A percentile compares a stretch with the other conserved stretches of the same genome.
These are phyloP conservation scores for Heliconius melpomene DNA, from an alignment of 1,140 invertebrate species.

Conservation along the genomic window DNA sequence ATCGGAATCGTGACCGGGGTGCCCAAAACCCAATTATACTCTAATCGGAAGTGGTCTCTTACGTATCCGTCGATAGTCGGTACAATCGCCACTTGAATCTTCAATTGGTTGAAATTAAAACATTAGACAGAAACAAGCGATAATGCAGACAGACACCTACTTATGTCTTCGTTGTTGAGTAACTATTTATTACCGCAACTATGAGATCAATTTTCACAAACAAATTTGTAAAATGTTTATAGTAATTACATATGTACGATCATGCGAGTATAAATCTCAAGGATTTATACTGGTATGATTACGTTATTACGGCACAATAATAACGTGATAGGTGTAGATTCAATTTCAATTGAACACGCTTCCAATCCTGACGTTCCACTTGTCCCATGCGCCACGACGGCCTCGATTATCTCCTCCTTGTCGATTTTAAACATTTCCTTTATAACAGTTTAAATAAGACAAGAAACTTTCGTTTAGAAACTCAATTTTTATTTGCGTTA, in stretches of 20 bases:
- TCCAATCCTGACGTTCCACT: no score
- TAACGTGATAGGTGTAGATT: no score
- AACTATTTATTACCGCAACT: background rate
- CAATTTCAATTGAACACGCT: no score
- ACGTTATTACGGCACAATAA: no score
- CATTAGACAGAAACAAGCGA: background rate
- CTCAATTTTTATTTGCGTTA: background rate
- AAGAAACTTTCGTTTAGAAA: background rate
- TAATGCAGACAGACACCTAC: conserved; percentile 1
- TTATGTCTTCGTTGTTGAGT: background rate
- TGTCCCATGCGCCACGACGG: no score
- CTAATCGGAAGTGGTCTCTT: conserved; percentile 30
- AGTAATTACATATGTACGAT: no score
- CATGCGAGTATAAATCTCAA: no score
- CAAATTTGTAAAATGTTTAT: no score
- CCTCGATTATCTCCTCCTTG: no score
- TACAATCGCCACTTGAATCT: conserved; percentile 27
- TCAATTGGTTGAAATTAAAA: conserved; percentile 34
- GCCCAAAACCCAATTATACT: conserved; percentile 20
- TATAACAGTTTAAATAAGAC: no score
- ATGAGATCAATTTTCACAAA: background rate
- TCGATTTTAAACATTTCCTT: no score
- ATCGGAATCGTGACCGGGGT: conserved; percentile 28
- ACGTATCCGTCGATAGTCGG: conserved; percentile 28
- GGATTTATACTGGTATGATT: no score